A percentile compares a stretch with the other conserved stretches of the same genome.
These are phyloP conservation scores for Dinomys branickii DNA, from an alignment of 2,113 vertebrate species.

Conservation along the genomic window DNA sequence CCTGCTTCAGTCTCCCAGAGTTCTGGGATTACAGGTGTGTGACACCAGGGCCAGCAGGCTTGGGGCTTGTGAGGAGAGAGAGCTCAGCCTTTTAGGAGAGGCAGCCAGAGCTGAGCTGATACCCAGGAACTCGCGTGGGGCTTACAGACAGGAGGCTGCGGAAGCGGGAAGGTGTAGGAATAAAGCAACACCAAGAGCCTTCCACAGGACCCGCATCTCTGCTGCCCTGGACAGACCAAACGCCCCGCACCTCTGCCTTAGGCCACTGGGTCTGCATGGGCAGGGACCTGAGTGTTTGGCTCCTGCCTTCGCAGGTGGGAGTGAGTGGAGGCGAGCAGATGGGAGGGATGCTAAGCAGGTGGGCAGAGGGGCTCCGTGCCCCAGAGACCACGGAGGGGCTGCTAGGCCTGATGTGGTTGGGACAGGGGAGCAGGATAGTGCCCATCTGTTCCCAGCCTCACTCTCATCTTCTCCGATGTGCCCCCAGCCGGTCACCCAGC, in stretches of 20 bases:
- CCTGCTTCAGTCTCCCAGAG: background rate
- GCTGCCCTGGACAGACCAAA: background rate
- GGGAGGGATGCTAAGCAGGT: too few species aligned
- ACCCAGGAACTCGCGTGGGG: background rate
- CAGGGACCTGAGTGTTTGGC: background rate
- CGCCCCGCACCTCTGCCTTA: background rate
- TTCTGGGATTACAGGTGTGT: background rate
- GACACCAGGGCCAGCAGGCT: background rate
- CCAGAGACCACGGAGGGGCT: background rate
- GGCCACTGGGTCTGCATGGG: background rate
- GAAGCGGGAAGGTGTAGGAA: background rate
- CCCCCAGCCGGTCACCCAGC: constrained; percentile 80
- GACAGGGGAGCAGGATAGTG: too few species aligned
- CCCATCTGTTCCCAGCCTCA: background rate
- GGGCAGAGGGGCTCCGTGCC: background rate
- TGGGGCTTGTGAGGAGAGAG: background rate
- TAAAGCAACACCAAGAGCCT: background rate
- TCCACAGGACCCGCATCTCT: too few species aligned
- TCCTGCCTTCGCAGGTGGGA: background rate
- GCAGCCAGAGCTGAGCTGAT: too few species aligned
- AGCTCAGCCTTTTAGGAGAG: background rate
- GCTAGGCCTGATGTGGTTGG: background rate
- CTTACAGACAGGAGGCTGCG: background rate
- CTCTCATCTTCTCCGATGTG: background rate
- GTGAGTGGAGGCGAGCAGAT: background rate